Percentiles rank a stretch among this genome's conserved stretches.
phyloP scores from a whole-genome alignment of 2,888 invertebrate species.

The Athripsodes cinereus region DNA sequence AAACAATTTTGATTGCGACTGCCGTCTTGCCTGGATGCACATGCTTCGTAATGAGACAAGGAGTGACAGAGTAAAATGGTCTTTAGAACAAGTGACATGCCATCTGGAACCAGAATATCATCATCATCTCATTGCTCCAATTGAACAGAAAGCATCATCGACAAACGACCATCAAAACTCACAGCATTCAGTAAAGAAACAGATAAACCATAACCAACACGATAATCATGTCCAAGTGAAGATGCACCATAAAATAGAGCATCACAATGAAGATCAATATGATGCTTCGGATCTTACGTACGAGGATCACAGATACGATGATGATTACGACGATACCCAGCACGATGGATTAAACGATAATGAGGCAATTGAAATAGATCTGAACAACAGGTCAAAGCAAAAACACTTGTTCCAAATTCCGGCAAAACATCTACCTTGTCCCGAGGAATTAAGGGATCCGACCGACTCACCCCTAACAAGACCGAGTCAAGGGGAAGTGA shows the following conservation, averaged over 20 bases:
- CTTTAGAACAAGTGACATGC: conserved; percentile 69
- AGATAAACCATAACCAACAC: conserved; percentile 9
- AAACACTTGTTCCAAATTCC: conserved; percentile 41
- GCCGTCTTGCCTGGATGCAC: conserved; percentile 76
- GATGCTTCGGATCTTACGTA: conserved; percentile 4
- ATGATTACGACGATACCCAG: conserved; percentile 14
- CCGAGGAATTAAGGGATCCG: conserved; percentile 38
- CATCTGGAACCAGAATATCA: conserved; percentile 47
- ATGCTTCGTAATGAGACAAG: conserved; percentile 67
- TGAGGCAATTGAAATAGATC: background rate
- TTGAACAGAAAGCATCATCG: background rate
- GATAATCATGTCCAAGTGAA: conserved; percentile 12
- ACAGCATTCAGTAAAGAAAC: conserved; percentile 12
- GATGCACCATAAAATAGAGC: background rate
- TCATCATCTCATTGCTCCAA: conserved; percentile 26
- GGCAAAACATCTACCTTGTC: conserved; percentile 43
- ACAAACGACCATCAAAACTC: background rate
- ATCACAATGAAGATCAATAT: conserved; percentile 10
- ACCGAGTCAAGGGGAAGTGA: conserved; percentile 24
- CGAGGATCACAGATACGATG: conserved; percentile 15
- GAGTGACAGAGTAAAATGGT: conserved; percentile 58
- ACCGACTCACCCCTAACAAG: conserved; percentile 20
- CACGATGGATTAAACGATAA: conserved; percentile 18
- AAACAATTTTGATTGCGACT: conserved; percentile 78
- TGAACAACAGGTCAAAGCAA: conserved; percentile 9